Evolutionary conservation across 2,113 vertebrate species (phyloP), one percentile per base, ranked within the genome.

Genomic region (Prietella phreatophila): DNA sequence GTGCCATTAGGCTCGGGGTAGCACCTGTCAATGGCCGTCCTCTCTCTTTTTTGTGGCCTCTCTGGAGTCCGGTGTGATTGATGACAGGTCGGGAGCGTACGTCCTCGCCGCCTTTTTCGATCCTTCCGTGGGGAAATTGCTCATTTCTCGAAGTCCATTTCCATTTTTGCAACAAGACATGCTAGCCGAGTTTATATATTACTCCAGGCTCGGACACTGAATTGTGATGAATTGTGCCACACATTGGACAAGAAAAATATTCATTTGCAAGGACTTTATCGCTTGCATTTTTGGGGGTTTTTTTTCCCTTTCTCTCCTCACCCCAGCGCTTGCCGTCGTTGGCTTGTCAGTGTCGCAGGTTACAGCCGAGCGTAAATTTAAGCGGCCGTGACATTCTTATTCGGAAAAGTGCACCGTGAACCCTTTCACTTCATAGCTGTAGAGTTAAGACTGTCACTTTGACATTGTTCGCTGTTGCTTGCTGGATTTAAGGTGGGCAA

Each of bases 71-170:
- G 88, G 75, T 84, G 92, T 96, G 95, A 96, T 95, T 95, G 95
- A 95, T 95, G 94, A 95, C 92, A 92, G 95, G 95, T 96, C 95
- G 94, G 90, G 88, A 90, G 84, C 91, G 93, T 86, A 88, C 85
- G 89, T 93, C 94, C 95, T 92, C 50, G 75, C 91, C 89, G 91
- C 94, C 95, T 94, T 94, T 93, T 93, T 92, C 94, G 92, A 94
- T 94, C 91, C 92, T 94, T 95, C 93, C 93, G 92, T 86, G 84
- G 94, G 94, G 95, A 96, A 95, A 96, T 96, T 95, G 94, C 93
- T 95, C 92, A 95, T 96, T 96, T 95, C 94, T 95, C 93, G 90
- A 94, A 94, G 95, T 95, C 94, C 87, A 94, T 95, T 95, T 95
- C 92, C 94, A 95, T 96, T 94, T 93, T 93, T 91, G 88, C 90